Conservation (phyloP, 2,888 invertebrate genomes). For the Melolontha melolontha region DNA sequence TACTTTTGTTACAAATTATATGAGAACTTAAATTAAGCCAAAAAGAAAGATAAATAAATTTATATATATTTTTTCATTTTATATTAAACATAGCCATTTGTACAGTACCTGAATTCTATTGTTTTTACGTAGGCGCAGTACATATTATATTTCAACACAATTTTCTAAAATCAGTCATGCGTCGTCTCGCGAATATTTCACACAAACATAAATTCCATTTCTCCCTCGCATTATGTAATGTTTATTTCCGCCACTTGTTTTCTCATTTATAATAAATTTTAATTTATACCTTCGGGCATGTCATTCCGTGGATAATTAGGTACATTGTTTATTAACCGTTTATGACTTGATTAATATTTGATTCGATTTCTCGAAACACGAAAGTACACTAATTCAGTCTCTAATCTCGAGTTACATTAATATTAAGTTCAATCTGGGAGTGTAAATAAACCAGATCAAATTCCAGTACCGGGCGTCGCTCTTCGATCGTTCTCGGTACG, state of each 20-base stretch:
- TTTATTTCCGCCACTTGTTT: constrained; percentile 7
- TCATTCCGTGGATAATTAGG: constrained; percentile 4
- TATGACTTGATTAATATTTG: constrained; percentile 21
- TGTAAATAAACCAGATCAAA: constrained; percentile 19
- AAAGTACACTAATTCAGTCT: constrained; percentile 13
- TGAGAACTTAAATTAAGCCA: too few relatives aligned
- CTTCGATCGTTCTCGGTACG: neutral
- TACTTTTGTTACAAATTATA: too few relatives aligned
- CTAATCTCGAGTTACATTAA: constrained; percentile 18
- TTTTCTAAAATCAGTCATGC: too few relatives aligned
- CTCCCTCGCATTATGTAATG: too few relatives aligned
- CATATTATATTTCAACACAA: too few relatives aligned
- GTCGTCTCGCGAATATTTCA: too few relatives aligned
- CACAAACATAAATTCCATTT: too few relatives aligned
- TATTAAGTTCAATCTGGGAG: constrained; percentile 25
- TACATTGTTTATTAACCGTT: constrained; percentile 20
- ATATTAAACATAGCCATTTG: too few relatives aligned
- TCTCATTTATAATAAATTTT: constrained; percentile 16
- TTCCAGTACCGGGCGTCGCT: neutral
- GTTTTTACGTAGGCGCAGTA: too few relatives aligned
- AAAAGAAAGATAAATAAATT: too few relatives aligned
- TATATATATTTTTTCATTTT: too few relatives aligned
- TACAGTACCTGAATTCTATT: too few relatives aligned
- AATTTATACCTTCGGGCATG: constrained; percentile 8
- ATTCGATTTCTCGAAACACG: constrained; percentile 17